These are phyloP conservation scores for Morpho deidamia DNA, from an alignment of 2,888 invertebrate genomes.

Conservation along the genomic window DNA sequence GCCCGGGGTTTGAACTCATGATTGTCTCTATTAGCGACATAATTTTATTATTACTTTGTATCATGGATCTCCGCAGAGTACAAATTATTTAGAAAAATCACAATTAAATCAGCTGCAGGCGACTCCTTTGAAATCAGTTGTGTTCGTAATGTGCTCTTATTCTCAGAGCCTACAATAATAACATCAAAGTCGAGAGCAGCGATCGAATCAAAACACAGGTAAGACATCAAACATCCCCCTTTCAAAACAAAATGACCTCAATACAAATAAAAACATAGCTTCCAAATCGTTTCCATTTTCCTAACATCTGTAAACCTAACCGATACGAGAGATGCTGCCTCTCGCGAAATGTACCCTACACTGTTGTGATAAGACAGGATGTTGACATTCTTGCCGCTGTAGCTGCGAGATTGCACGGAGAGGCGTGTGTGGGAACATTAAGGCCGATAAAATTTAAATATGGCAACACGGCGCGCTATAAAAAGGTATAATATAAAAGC, in stretches of 20 bases:
- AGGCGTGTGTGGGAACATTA: conserved; percentile 74
- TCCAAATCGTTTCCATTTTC: conserved; percentile 68
- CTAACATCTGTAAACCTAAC: conserved; percentile 54
- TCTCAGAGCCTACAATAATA: conserved; percentile 13
- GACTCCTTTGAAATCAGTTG: conserved; percentile 1
- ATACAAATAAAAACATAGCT: conserved; percentile 76
- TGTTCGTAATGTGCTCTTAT: conserved; percentile 18
- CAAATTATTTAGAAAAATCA: too few species aligned
- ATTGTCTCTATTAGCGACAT: too few species aligned
- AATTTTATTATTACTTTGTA: too few species aligned
- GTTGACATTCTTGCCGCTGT: conserved; percentile 38
- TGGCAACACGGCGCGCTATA: conserved; percentile 66
- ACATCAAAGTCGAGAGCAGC: conserved; percentile 15
- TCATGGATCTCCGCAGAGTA: too few species aligned
- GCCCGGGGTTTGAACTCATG: too few species aligned
- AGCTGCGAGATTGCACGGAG: conserved; percentile 70
- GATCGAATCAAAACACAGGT: conserved; percentile 63
- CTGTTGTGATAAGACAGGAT: conserved; percentile 23
- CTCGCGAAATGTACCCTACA: conserved; percentile 32
- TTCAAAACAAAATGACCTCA: conserved; percentile 56
- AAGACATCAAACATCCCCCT: conserved; percentile 54
- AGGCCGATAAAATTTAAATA: conserved; percentile 77
- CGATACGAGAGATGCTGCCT: conserved; percentile 19
- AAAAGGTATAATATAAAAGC: conserved; percentile 66
- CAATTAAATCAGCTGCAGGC: background rate